Evolutionary conservation across 1,140 invertebrate genomes (phyloP).

Genomic region (Campoletis sonorensis): DNA sequence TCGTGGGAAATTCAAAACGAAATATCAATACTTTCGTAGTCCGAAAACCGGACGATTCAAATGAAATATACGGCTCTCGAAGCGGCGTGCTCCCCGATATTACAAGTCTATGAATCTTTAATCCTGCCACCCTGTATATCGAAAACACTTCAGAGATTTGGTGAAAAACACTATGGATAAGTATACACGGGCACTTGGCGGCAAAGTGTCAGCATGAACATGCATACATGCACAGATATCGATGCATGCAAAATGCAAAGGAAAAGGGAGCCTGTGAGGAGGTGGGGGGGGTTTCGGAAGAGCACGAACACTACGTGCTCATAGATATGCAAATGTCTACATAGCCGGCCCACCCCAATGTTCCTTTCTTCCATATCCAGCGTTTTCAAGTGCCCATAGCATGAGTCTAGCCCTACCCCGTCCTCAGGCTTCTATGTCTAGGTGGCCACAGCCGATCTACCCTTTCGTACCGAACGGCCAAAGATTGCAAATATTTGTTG

Average conservation of each 20-base stretch:
- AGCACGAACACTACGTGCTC: conserved; percentile 46
- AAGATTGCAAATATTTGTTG: conserved; percentile 55
- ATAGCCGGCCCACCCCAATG: conserved; percentile 2
- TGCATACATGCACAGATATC: background rate
- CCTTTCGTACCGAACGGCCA: background rate
- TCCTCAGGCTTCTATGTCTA: background rate
- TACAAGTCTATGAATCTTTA: background rate
- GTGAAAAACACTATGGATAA: background rate
- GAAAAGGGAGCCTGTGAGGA: background rate
- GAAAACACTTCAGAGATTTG: background rate
- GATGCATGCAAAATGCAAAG: conserved; percentile 6
- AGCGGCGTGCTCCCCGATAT: no score
- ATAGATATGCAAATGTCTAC: conserved; percentile 55
- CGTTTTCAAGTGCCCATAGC: conserved; percentile 1
- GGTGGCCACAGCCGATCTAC: background rate
- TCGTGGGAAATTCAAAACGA: no score
- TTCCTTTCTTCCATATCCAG: conserved; percentile 18
- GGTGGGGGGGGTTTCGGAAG: background rate
- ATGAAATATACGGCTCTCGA: no score
- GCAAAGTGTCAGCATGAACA: background rate
- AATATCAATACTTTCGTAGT: no score
- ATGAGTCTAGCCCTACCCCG: background rate
- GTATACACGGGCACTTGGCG: background rate
- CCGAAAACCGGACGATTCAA: no score
- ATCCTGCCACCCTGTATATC: background rate